phyloP scores from a whole-genome alignment of 2,113 vertebrate species.

The Rana temporaria region DNA sequence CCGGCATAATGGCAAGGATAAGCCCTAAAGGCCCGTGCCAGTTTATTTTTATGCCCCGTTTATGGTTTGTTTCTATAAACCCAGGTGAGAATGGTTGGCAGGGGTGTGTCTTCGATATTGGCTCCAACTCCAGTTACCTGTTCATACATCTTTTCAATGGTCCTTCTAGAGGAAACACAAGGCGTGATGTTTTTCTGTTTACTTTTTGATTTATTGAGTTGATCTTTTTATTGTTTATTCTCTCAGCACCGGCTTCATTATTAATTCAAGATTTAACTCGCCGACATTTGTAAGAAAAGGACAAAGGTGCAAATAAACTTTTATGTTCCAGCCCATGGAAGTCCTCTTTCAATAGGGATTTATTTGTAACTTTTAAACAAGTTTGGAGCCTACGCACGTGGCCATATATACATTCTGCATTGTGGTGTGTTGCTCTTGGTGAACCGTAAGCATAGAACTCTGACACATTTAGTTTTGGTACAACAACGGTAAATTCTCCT shows the following conservation, averaged over 20 bases:
- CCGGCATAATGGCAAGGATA: neutral
- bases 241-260: neutral
- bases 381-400: too few relatives aligned
- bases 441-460: too few relatives aligned
- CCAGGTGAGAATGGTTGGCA: conserved; percentile 6
- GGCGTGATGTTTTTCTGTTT: conserved; percentile 1
- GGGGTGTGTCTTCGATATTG: neutral
- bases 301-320: too few relatives aligned
- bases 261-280: neutral
- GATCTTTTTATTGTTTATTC: neutral
- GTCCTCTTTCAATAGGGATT: too few relatives aligned
- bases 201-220: neutral
- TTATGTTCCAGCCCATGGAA: too few relatives aligned
- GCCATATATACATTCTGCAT: too few relatives aligned
- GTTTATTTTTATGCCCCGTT: neutral
- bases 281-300: too few relatives aligned
- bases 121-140: neutral
- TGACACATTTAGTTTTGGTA: too few relatives aligned
- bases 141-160: neutral
- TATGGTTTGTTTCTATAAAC: conserved; percentile 10
- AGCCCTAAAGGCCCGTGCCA: neutral
- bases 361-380: too few relatives aligned
- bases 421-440: too few relatives aligned
- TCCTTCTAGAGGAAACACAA: neutral
- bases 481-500: too few relatives aligned